Conservation (phyloP, 1,140 invertebrate species). For the Bombus difficillimus region DNA sequence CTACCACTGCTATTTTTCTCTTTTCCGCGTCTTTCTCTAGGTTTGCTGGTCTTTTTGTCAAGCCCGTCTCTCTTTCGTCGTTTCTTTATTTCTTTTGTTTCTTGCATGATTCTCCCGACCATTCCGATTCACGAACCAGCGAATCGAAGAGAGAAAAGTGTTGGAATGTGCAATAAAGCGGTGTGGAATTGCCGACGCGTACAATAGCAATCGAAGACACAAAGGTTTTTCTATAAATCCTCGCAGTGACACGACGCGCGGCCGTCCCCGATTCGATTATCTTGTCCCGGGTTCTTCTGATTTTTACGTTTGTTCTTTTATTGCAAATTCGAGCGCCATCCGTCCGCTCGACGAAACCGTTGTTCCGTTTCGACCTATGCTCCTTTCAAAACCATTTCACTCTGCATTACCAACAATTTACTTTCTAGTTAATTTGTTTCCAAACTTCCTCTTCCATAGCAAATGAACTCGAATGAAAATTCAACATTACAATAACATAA, state of each 20-base stretch:
- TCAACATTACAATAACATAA: too few species aligned
- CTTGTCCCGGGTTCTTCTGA: constrained; percentile 12
- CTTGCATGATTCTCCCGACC: constrained; percentile 6
- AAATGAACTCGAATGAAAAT: too few species aligned
- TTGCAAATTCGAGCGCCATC: neutral
- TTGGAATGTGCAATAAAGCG: constrained; percentile 67
- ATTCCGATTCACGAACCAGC: constrained; percentile 3
- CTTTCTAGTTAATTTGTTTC: neutral
- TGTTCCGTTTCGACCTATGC: neutral
- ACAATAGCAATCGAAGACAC: constrained; percentile 50
- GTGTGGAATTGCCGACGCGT: constrained; percentile 29
- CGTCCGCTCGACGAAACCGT: neutral
- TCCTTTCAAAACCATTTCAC: neutral
- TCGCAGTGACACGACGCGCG: constrained; percentile 50
- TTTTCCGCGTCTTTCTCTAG: neutral
- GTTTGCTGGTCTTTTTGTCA: neutral
- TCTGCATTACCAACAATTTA: neutral
- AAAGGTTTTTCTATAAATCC: constrained; percentile 66
- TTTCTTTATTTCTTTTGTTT: constrained; percentile 19
- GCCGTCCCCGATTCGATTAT: constrained; percentile 52
- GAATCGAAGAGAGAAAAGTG: constrained; percentile 49
- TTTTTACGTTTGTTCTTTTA: constrained; percentile 22
- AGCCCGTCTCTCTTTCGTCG: neutral
- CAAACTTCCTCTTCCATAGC: neutral
- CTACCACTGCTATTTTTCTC: neutral